Conservation (phyloP, 2,797 vertebrate genomes). For the Melanotaenia pygmaea region DNA sequence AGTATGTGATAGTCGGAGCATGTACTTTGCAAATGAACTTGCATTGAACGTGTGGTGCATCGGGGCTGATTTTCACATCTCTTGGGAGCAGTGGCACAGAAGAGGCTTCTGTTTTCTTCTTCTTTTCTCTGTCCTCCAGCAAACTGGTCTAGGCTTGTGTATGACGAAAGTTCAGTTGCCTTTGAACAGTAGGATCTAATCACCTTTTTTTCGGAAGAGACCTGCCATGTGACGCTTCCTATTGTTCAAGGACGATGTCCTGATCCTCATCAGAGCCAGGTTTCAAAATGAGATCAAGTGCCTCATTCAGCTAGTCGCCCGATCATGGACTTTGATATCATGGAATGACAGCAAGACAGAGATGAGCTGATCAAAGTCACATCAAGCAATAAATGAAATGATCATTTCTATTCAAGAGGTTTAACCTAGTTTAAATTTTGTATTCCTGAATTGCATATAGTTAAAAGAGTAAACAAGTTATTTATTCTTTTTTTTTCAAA, state of each 20-base stretch:
- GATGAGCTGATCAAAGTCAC: slow-evolving; percentile 42
- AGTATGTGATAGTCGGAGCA: slow-evolving; percentile 44
- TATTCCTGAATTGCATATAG: neutral
- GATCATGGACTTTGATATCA: slow-evolving; percentile 55
- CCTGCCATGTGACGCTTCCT: slow-evolving; percentile 36
- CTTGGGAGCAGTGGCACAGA: slow-evolving; percentile 34
- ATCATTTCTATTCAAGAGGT: slow-evolving; percentile 19
- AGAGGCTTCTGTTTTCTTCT: slow-evolving; percentile 33
- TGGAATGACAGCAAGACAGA: slow-evolving; percentile 45
- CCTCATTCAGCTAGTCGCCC: slow-evolving; percentile 54
- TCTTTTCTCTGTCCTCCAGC: slow-evolving; percentile 35
- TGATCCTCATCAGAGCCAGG: slow-evolving; percentile 54
- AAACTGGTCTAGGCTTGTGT: slow-evolving; percentile 36
- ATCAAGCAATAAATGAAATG: slow-evolving; percentile 37
- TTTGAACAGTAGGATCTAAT: slow-evolving; percentile 46
- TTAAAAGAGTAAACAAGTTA: neutral
- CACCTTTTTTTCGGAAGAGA: slow-evolving; percentile 28
- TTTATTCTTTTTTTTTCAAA: neutral
- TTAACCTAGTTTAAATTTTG: slow-evolving; percentile 14
- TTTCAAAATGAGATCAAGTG: slow-evolving; percentile 63
- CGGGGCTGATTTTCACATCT: slow-evolving; percentile 46
- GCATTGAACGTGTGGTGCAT: slow-evolving; percentile 34
- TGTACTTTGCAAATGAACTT: slow-evolving; percentile 65
- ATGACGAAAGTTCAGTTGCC: slow-evolving; percentile 26
- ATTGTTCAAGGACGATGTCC: slow-evolving; percentile 48